Percentiles rank a stretch among this genome's conserved stretches.
These are phyloP conservation scores for Criorhina ranunculi DNA, from an alignment of 2,888 invertebrate genomes.

Conservation along the genomic window DNA sequence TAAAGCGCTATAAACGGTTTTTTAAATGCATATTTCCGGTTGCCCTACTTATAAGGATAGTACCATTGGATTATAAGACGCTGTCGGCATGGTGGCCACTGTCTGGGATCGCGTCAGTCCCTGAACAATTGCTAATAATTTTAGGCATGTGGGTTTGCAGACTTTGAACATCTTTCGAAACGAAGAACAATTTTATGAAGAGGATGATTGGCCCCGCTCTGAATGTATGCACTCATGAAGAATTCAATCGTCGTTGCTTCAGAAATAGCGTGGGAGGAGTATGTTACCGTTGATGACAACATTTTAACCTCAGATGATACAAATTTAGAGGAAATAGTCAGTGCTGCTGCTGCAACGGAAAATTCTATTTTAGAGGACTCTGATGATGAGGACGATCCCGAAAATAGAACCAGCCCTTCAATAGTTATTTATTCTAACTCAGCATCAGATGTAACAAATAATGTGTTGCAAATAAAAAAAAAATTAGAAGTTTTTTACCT, in stretches of 20 bases:
- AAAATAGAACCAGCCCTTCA: background rate
- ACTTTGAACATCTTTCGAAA: slow-evolving; percentile 1
- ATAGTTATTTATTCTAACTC: background rate
- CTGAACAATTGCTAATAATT: background rate
- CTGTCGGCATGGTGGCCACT: slow-evolving; percentile 5
- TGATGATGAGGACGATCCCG: background rate
- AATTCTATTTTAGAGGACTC: slow-evolving; percentile 1
- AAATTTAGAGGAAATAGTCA: slow-evolving; percentile 7
- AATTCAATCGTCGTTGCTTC: slow-evolving; percentile 10
- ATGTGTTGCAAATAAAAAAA: too few relatives aligned
- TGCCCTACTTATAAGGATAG: too few relatives aligned
- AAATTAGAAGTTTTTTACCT: too few relatives aligned
- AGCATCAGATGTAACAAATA: too few relatives aligned
- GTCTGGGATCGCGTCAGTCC: background rate
- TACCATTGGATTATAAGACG: slow-evolving; percentile 1
- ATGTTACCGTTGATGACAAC: background rate
- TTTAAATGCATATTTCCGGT: too few relatives aligned
- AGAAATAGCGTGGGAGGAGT: background rate
- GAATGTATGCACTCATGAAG: slow-evolving; percentile 2
- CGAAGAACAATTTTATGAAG: background rate
- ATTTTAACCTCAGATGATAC: slow-evolving; percentile 8
- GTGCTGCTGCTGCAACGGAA: background rate
- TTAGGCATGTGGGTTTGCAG: slow-evolving; percentile 6
- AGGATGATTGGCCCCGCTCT: background rate
- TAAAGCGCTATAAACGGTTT: too few relatives aligned